Conservation (phyloP, 2,888 invertebrate genomes). For the Tetragonula carbonaria region DNA sequence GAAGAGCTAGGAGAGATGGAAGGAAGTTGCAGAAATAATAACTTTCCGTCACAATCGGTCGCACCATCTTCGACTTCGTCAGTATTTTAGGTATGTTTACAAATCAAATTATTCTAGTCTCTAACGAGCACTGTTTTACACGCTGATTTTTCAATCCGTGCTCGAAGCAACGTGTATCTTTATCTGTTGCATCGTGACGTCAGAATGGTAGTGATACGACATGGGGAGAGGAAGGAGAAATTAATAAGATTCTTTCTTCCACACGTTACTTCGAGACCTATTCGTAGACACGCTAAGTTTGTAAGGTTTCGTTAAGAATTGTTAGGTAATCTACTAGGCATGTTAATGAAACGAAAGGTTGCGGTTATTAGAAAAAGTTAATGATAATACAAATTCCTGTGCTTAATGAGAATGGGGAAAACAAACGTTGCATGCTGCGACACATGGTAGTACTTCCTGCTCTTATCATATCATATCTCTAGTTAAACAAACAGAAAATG, state of each 20-base stretch:
- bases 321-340: constrained; percentile 47
- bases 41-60: constrained; percentile 79
- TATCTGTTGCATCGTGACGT: constrained; percentile 34
- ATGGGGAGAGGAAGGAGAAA: constrained; percentile 5
- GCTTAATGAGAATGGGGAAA: constrained; percentile 43
- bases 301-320: constrained; percentile 42
- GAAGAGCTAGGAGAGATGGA: constrained; percentile 38
- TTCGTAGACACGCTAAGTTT: constrained; percentile 60
- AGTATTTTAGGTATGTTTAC: constrained; percentile 82
- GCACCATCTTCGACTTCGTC: constrained; percentile 79
- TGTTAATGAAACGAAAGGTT: constrained; percentile 16
- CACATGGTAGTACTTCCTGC: constrained; percentile 72
- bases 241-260: constrained; percentile 38
- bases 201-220: neutral
- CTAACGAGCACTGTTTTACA: constrained; percentile 78
- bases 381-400: constrained; percentile 35
- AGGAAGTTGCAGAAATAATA: constrained; percentile 73
- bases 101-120: constrained; percentile 84
- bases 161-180: constrained; percentile 61
- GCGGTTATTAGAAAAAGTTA: constrained; percentile 8
- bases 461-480: constrained; percentile 74
- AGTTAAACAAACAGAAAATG: constrained; percentile 49
- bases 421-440: constrained; percentile 72
- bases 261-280: constrained; percentile 58
- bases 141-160: constrained; percentile 67